phyloP scores from a whole-genome alignment of 2,888 invertebrate species.

The Melinopterus prodromus region DNA sequence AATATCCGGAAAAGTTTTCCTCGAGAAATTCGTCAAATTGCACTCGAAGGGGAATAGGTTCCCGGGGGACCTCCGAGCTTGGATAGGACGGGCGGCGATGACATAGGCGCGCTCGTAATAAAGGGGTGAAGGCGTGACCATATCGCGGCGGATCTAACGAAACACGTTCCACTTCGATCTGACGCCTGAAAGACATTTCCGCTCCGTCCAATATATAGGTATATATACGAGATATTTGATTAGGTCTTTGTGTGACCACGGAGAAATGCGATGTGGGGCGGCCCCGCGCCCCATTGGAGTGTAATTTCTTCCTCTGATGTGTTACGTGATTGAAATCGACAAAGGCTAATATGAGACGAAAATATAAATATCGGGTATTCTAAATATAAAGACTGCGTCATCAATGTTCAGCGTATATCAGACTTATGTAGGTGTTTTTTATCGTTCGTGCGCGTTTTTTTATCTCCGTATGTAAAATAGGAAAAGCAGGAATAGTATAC shows the following conservation, averaged over 20 bases:
- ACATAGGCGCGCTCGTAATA: background rate
- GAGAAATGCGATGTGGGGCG: background rate
- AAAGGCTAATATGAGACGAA: background rate
- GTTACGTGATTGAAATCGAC: background rate
- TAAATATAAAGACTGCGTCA: background rate
- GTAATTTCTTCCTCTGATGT: background rate
- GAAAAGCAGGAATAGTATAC: no score
- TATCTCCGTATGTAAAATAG: no score
- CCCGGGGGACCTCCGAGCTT: background rate
- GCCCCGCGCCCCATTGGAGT: background rate
- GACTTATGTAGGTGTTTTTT: no score
- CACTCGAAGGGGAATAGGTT: background rate
- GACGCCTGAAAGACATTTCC: constrained; percentile 4
- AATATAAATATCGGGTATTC: background rate
- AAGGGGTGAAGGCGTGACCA: constrained; percentile 4
- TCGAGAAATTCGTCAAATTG: background rate
- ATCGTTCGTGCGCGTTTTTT: no score
- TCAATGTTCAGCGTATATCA: background rate
- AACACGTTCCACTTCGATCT: background rate
- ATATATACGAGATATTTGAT: background rate
- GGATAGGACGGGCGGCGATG: background rate
- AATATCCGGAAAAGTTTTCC: background rate
- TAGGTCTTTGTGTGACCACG: constrained; percentile 4
- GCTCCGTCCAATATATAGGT: background rate
- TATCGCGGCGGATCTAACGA: background rate